Base-by-base conservation (phyloP, 2,113 vertebrate genomes). In the Callipepla californica region DNA sequence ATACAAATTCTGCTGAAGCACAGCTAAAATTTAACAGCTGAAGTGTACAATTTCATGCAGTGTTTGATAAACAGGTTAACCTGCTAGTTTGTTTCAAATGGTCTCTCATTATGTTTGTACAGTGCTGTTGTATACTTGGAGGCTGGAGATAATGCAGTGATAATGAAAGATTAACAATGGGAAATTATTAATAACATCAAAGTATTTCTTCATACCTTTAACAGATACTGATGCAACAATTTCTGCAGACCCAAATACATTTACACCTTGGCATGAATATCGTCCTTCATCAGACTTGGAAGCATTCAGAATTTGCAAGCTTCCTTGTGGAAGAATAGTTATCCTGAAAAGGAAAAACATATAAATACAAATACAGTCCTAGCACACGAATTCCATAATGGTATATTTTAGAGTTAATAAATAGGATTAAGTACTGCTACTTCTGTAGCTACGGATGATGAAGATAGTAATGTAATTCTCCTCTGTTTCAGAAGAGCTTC, bases 231-330 rank as follows among this genome's bases (percentile, higher is more conserved):
- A 97, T 87, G 98, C 98, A 90, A 97, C 94, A 94, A 99, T 98
- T 97, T 99, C 99, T 50, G 99, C 98, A 21, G 98, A 98, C 89
- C 99, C 99, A 95, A 99, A 98, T 94, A 98, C 91, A 93, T 99
- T 99, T 95, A 98, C 98, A 9, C 98, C 99, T 90, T 95, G 98
- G 96, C 99, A 99, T 85, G 97, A 84, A 34, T 99, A 99, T 72
- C 94, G 98, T 58, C 99, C 99, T 96, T 99, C 99, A 86, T 99
- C 99, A 25, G 98, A 97, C 87, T 98, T 99, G 82, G 98, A 98
- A 96, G 98, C 98, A 89, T 99, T 99, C 88, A 98, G 94, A 94
- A 99, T 99, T 95, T 96, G 96, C 65, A 99, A 97, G 69, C 97
- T 99, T 90, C 98, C 99, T 94, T 99, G 98, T 95, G 98, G 98